Base-by-base conservation (phyloP, 2,113 vertebrate genomes). In the Muscicapa adusta region DNA sequence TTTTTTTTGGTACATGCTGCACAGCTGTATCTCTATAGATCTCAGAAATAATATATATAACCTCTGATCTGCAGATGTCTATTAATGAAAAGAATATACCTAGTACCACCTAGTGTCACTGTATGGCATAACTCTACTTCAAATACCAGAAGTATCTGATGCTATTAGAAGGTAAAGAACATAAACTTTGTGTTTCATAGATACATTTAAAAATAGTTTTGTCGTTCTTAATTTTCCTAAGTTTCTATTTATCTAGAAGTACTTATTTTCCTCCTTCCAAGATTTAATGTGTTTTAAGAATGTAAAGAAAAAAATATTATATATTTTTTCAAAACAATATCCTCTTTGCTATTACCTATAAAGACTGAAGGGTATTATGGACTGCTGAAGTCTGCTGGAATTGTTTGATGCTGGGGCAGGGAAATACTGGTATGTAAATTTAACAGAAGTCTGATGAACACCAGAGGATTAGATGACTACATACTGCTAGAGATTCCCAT, bases 291-390 rank as follows among this genome's bases (percentile, higher is more conserved):
- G 14, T 9, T 48, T 83, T 47, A 31, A 84, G 31, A 57, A 53
- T 18, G 17, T 6, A 31, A 74, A 29, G 28, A 57, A 51, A 61
- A 61, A 24, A 14, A 4, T 18, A 15, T 29, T 23, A 19, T 50
- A 33, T 82, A 50, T 61, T 47, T 47, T 47, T 47, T 47, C 20
- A 47, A 47, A 47, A 24, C 16, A 33, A 4, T 76, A 50, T 43
- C 17, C 28, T 26, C 29, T 66, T 40, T 0, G 0, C 8, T 57
- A 29, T 33, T 36, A 19, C 51, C 11, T 4, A 2, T 53, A 36
- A 78, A 42, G 11, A 38, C 2, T 67, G 25, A 82, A 40, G 3
- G 3, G 3, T 57, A 19, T 25, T 36, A 83, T 12, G 24, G 23
- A 23, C 26, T 68, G 43, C 23, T 78, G 26, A 56, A 50, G 12